These are phyloP conservation scores for Diadema setosum DNA, from an alignment of 35 echinoderm and acorn worm species.

Conservation along the genomic window DNA sequence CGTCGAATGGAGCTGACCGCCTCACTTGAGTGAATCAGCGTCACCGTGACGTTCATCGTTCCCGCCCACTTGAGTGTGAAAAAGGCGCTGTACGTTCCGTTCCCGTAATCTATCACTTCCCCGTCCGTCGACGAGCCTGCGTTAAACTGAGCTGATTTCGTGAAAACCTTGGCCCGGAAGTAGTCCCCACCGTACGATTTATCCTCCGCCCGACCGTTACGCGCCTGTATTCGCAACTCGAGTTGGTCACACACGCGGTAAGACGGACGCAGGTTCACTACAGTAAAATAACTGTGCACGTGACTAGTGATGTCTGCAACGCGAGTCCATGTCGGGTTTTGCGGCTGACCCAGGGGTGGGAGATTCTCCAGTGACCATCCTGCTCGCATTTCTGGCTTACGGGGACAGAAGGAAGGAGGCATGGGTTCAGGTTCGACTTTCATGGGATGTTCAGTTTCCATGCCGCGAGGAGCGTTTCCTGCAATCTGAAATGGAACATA, in stretches of 20 bases:
- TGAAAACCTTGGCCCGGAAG: conserved; percentile 27
- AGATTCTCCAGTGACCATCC: neutral
- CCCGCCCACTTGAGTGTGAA: conserved; percentile 40
- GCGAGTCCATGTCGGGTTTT: neutral
- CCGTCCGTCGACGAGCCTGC: neutral
- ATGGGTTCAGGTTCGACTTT: too few relatives aligned
- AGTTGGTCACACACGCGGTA: neutral
- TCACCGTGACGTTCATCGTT: neutral
- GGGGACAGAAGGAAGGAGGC: neutral
- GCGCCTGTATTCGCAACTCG: neutral
- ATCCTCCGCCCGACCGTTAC: neutral
- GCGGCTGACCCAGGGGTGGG: neutral
- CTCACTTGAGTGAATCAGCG: conserved; percentile 33
- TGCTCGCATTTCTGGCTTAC: neutral
- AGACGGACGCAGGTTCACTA: neutral
- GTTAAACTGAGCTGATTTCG: neutral
- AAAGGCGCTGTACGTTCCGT: conserved; percentile 26
- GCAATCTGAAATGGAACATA: too few relatives aligned
- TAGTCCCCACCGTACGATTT: conserved; percentile 43
- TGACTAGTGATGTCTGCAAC: neutral
- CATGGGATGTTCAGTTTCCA: too few relatives aligned
- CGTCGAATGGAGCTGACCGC: neutral
- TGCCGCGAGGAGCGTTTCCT: too few relatives aligned
- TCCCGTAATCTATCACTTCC: conserved; percentile 25
- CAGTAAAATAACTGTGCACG: neutral